Percentiles rank a stretch among this genome's conserved stretches.
phyloP scores from a whole-genome alignment of 2,888 invertebrate genomes.

The Chloroclystis v-ata region DNA sequence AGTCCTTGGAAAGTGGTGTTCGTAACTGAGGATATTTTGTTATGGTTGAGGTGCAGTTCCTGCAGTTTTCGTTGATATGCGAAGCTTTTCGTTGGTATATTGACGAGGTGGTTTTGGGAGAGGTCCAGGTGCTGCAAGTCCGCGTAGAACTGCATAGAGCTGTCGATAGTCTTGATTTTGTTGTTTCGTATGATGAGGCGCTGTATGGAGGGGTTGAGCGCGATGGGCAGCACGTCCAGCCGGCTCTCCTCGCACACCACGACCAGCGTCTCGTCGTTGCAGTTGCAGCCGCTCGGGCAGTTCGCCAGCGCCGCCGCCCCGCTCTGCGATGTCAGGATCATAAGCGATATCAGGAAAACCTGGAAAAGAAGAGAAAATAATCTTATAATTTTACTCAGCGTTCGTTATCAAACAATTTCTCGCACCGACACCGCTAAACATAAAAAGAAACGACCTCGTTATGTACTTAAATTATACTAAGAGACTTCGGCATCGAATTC shows the following conservation, averaged over 20 bases:
- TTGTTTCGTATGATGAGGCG: constrained; percentile 90
- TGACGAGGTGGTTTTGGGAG: constrained; percentile 89
- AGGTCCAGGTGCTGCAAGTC: constrained; percentile 91
- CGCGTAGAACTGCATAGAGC: constrained; percentile 92
- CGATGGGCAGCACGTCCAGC: constrained; percentile 92
- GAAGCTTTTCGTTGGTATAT: constrained; percentile 88
- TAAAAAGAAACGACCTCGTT: constrained; percentile 14
- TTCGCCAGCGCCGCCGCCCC: constrained; percentile 81
- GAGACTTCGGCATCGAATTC: constrained; percentile 28
- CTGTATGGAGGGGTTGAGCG: constrained; percentile 93
- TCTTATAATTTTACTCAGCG: constrained; percentile 2
- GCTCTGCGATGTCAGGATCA: constrained; percentile 57
- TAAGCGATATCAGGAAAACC: constrained; percentile 61
- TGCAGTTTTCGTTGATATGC: constrained; percentile 88
- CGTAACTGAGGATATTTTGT: constrained; percentile 88
- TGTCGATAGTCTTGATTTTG: constrained; percentile 92
- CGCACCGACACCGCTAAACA: constrained; percentile 2
- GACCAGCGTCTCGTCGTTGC: constrained; percentile 92
- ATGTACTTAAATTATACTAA: constrained; percentile 14
- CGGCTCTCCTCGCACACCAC: constrained; percentile 92
- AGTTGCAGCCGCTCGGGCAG: constrained; percentile 92
- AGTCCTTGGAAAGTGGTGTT: constrained; percentile 89
- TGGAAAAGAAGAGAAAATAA: constrained; percentile 45
- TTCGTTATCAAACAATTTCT: constrained; percentile 16
- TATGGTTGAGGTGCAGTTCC: constrained; percentile 89